Evolutionary conservation across 2,797 vertebrate genomes (phyloP), one percentile per base, ranked within the genome.

Genomic region (Yasuhikotakia modesta): DNA sequence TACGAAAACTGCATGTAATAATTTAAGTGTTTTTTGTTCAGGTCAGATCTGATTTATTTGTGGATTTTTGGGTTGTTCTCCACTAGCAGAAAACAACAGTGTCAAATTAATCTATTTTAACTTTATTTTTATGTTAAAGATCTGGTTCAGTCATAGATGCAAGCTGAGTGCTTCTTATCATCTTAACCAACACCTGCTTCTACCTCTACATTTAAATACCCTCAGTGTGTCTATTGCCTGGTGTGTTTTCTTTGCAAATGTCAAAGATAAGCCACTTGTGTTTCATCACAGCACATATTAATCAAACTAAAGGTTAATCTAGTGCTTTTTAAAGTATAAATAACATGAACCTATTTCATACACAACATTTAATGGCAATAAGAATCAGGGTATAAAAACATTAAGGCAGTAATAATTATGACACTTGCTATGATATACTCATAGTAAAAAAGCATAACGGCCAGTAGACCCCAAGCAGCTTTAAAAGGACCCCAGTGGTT

Each of bases 401-500:
- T 53, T 14, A 67, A 68, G 64, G 14, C 39, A 48, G 17, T 32
- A 55, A 53, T 50, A n/a, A 53, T 60, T 53, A 78, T n/a, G 13
- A 32, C 16, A 77, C 39, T 10, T 43, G 10, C 39, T 11, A 43
- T 43, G 39, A 43, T 43, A 43, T 7, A 14, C 4, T 35, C 6
- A 35, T 35, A 35, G 53, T 14, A 55, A 30, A 0, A 0, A 35
- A 35, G 32, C 52, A 17, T 16, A 69, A 2, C 4, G 60, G 24
- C 60, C 64, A 43, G n/a, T 43, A 10, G 11, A 43, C 10, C 39
- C 39, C 10, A 43, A 43, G 48, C 48, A 55, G 17, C n/a, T 65
- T 55, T 12, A 55, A 6, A 78, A 55, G 22, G 46, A 71, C 76
- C 76, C 65, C 32, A 16, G 48, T 46, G 50, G 22, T 78, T 78